Evolutionary conservation across 2,113 vertebrate species (phyloP), one percentile per base, ranked within the genome.

Genomic region (Dolichallabes microphthalmus): DNA sequence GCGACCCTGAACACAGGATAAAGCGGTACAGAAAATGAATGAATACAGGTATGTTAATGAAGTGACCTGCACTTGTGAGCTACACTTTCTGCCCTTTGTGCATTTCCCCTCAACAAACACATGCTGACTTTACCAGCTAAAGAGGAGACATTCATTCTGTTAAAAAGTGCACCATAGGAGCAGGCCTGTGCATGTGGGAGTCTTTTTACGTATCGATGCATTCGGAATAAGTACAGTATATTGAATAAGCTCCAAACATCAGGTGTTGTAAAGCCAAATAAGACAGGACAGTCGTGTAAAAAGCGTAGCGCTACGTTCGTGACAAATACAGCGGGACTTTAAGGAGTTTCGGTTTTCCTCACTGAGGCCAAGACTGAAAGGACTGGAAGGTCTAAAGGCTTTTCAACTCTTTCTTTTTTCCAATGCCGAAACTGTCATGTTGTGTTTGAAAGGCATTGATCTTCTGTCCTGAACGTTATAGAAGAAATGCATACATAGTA

Each of bases 381-480:
- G 22, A 74, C 73, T 30, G n/a, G 15, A 55, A 76, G 50, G 73
- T 53, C 73, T 53, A 50, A 55, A 76, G 45, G 73, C 73, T 76
- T 76, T 76, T 76, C 50, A 76, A 25, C 73, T 27, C 12, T 60
- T 77, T 60, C 17, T 57, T 57, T 78, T 30, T 30, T 7, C 17
- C 14, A 10, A 0, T 20, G 53, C 55, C 45, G 55, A n/a, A 45
- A 63, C 64, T 64, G 80, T 53, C 39, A 66, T 50, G 61, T 7
- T 45, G 61, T 13, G 50, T 35, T 64, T 71, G 64, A 77, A 66
- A 27, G 1, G n/a, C 61, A 78, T 85, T 57, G 74, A 85, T 85
- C 52, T 79, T 79, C 83, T 68, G 75, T 66, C 61, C 15, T 57
- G 61, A 69, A n/a, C 66, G 66, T 84, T 84, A 84, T 14, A 61